phyloP scores from a whole-genome alignment of 2,797 vertebrate genomes.

The Protosalanx chinensis region DNA sequence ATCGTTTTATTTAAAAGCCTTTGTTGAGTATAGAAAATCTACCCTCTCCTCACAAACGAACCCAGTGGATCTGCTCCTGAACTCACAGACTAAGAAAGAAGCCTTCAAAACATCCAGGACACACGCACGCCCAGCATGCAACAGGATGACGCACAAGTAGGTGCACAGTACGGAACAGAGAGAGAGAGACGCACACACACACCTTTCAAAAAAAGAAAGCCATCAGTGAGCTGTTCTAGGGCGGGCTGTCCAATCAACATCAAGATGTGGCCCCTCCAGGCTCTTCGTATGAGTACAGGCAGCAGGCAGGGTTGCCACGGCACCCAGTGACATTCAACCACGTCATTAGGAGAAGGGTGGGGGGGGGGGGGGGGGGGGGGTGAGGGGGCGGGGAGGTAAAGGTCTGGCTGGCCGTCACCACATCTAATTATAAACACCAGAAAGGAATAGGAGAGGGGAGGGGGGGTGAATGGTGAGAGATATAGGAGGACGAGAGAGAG shows the following conservation, averaged over 20 bases:
- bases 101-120: no score
- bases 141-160: neutral
- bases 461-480: neutral
- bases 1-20: no score
- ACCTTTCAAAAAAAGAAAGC: neutral
- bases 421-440: slow-evolving; percentile 8
- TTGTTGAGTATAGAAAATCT: no score
- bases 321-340: slow-evolving; percentile 16
- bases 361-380: slow-evolving; percentile 4
- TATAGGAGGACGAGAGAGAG: neutral
- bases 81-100: no score
- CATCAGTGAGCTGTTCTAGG: neutral
- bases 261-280: neutral
- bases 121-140: no score
- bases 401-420: slow-evolving; percentile 12
- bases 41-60: no score
- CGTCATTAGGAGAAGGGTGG: slow-evolving; percentile 4
- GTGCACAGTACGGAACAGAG: neutral
- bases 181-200: neutral
- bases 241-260: slow-evolving; percentile 3
- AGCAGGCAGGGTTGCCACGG: slow-evolving; percentile 12
- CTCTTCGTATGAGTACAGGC: neutral
- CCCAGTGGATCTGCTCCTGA: no score
- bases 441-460: neutral
- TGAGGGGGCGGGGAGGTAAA: neutral